These are phyloP conservation scores for Teleopsis dalmanni DNA, from an alignment of 1,140 invertebrate genomes.

Conservation along the genomic window DNA sequence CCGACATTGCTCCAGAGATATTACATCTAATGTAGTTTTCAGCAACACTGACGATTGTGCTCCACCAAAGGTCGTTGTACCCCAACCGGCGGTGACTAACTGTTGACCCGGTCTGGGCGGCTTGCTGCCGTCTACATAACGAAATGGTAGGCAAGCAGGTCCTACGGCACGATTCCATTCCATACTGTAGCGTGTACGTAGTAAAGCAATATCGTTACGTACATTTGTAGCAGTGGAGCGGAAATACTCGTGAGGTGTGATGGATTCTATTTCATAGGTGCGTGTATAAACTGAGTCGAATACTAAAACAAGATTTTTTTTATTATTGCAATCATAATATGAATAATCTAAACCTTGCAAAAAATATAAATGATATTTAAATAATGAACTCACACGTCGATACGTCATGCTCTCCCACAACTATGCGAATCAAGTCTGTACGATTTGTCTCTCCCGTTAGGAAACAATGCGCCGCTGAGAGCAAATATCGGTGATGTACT, in stretches of 20 bases:
- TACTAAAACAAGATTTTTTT: conserved; percentile 13
- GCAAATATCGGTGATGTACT: conserved; percentile 36
- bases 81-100: conserved; percentile 36
- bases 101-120: conserved; percentile 21
- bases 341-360: neutral
- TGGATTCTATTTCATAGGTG: conserved; percentile 22
- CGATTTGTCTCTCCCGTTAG: conserved; percentile 21
- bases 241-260: conserved; percentile 32
- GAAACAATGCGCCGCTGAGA: conserved; percentile 39
- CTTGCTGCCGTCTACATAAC: conserved; percentile 8
- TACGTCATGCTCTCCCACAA: conserved; percentile 38
- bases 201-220: conserved; percentile 35
- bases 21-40: conserved; percentile 33
- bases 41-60: conserved; percentile 28
- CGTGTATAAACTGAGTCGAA: conserved; percentile 30
- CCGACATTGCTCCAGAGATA: conserved; percentile 21
- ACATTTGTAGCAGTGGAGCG: conserved; percentile 18
- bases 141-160: conserved; percentile 30
- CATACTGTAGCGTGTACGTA: conserved; percentile 24
- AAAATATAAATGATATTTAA: neutral
- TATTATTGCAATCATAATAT: no score
- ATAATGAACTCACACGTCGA: conserved; percentile 10
- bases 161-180: conserved; percentile 31
- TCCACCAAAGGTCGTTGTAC: conserved; percentile 38
- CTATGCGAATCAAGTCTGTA: conserved; percentile 19